Base-by-base conservation (phyloP, 2,113 vertebrate genomes). In the Carollia perspicillata region DNA sequence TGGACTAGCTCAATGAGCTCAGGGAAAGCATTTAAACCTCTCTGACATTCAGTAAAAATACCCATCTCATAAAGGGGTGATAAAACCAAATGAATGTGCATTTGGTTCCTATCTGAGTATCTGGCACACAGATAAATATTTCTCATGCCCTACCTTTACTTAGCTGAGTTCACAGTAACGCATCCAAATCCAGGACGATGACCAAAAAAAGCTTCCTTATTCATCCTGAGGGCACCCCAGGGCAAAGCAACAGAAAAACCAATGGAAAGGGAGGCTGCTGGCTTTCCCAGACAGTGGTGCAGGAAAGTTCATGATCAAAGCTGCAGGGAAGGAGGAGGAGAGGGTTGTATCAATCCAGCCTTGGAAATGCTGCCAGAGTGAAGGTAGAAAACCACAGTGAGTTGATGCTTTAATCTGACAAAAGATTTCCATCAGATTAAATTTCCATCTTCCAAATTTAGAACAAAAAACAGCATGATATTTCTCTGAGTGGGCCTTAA, bases 401-500 rank as follows among this genome's bases (percentile, higher is more conserved):
- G 84, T 28, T 35, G n/a, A 66, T 77, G 69, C 83, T 90, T 94
- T 87, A 90, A 95, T 96, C 69, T 80, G 87, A 90, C 53, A 60
- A 90, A 86, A 90, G 74, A 80, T 77, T 96, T 90, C 75, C 71
- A 95, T 96, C 88, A 77, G 90, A 92, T 96, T 93, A 88, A 77
- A 92, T 88, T 90, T 94, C 51, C 84, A 18, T 72, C 71, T 83
- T 90, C 93, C 93, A 89, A 95, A 95, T 93, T 95, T 93, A 97
- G 95, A 84, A 37, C 44, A 63, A 89, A 92, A 90, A 83, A 42
- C 85, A 96, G 89, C 89, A 75, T 42, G 93, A 60, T 35, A 13
- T n/a, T 88, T 93, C 65, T 96, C 44, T 72, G 77, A 94, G 88
- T 90, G 85, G 74, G 85, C 26, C 84, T 96, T 91, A 74, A 95